Evolutionary conservation across 2,113 vertebrate genomes (phyloP), one percentile per base, ranked within the genome.

Genomic region (Paramisgurnus dabryanus): DNA sequence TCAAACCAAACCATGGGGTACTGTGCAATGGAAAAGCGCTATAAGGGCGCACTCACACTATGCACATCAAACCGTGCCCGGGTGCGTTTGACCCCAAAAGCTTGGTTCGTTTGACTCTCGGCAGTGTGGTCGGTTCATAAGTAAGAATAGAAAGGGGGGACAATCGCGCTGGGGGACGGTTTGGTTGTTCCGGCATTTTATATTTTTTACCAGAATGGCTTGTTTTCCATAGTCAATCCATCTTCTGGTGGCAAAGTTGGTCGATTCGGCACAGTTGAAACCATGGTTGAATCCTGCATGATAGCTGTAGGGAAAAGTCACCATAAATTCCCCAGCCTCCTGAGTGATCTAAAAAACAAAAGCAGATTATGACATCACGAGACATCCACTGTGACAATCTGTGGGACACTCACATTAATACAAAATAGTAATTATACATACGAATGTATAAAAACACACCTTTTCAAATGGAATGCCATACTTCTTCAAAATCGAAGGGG

Each of bases 221-320:
- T 95, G 96, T 87, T 99, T 99, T 80, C 98, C 98, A 0, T 99
- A 99, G 71, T 99, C 96, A 0, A 99, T 97, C 98, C 98, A 99
- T 39, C 98, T 90, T 47, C 94, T 92, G 2, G 95, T 98, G 61
- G 98, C 98, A 84, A 99, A 99, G 88, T 98, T 99, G 69, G 97
- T 98, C 1, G 98, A 98, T 87, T 99, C 98, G 0, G 97, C 96
- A 85, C 97, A 99, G 90, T 99, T 99, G 90, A 98, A 99, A 17
- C 98, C 98, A 0, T 99, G 98, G 88, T 99, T 99, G 85, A 99
- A 99, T 22, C 97, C 98, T 17, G 98, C 96, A 1, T 99, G 98
- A 85, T 99, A 99, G 53, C 93, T 94, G 7, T 96, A 99, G 0
- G 98, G 98, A 78, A 99, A 99, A 0, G 97, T 98, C 87, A 99